Percentiles rank a stretch among this genome's conserved stretches.
phyloP scores from a whole-genome alignment of 2,113 vertebrate species.

The Phrynocephalus versicolor region DNA sequence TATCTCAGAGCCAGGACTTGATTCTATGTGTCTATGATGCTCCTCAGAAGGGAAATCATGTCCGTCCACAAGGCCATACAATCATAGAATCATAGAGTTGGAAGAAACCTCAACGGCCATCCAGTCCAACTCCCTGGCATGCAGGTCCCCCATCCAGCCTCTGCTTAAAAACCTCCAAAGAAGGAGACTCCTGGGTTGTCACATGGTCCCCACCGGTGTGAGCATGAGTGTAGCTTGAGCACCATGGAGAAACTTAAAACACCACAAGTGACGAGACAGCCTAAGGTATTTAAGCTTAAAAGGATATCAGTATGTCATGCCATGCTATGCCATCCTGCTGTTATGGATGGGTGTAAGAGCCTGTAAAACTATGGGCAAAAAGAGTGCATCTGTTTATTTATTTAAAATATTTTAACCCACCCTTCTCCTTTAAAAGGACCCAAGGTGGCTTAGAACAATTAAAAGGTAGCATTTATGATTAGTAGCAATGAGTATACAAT shows the following conservation, averaged over 20 bases:
- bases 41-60: not conserved
- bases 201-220: not conserved
- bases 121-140: no score
- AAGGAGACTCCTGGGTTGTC: no score
- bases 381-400: no score
- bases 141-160: no score
- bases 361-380: not conserved
- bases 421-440: no score
- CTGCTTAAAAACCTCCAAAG: no score
- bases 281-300: not conserved
- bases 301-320: not conserved
- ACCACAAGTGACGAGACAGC: not conserved
- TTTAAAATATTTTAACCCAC: not conserved
- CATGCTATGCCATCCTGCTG: not conserved
- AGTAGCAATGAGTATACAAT: no score
- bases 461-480: no score
- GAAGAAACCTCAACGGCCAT: no score
- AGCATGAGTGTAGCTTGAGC: no score
- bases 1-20: not conserved
- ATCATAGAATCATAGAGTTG: no score
- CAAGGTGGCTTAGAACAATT: no score
- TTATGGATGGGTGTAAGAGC: not conserved
- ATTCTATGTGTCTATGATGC: not conserved
- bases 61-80: not conserved
- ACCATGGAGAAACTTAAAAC: not conserved